Evolutionary conservation across 2,888 invertebrate species (phyloP), one percentile per base, ranked within the genome.

Genomic region (Siphlonurus alternatus): DNA sequence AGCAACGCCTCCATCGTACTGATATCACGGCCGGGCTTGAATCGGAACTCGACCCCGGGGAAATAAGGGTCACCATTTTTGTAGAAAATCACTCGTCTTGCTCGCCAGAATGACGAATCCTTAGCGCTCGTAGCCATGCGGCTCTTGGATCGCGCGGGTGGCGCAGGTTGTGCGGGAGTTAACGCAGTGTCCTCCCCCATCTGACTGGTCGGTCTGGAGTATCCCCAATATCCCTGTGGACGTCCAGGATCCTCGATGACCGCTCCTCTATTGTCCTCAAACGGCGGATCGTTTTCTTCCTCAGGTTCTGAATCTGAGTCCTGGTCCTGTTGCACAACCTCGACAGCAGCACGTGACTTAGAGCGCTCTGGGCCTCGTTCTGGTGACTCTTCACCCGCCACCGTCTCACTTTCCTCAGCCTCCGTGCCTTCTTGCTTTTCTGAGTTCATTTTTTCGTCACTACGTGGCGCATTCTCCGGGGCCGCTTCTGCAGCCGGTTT

Each of bases 41-140:
- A 92, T 70, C 89, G 82, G 73, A 89, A 86, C 75, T 92, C 93
- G 53, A 93, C 84, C 0, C 94, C 93, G 19, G 90, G 91, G 73
- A 89, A 93, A 73, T 92, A 91, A 0, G 92, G 89, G 74, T 95
- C 94, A 2, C 95, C 95, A 80, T 95, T 96, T 74, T 91, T 86
- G 78, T 89, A 95, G 76, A 96, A 94, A 1, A 89, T 86, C 65
- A 94, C 89, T 63, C 92, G 73, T 62, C 91, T 80, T 0, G 92
- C 90, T 71, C 88, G 85, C 92, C 92, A 93, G 73, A 88, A 91
- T 68, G 89, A 89, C 63, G 90, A 81, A 74, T 90, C 20, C 5
- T 54, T 62, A 18, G 23, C 61, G 2, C 24, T 38, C 5, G n/a
- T 24, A n/a, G n/a, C n/a, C 22, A 59, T 22, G 22, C 65, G 62